Base-by-base conservation (phyloP, 2,113 vertebrate genomes). In the Silurus glanis region DNA sequence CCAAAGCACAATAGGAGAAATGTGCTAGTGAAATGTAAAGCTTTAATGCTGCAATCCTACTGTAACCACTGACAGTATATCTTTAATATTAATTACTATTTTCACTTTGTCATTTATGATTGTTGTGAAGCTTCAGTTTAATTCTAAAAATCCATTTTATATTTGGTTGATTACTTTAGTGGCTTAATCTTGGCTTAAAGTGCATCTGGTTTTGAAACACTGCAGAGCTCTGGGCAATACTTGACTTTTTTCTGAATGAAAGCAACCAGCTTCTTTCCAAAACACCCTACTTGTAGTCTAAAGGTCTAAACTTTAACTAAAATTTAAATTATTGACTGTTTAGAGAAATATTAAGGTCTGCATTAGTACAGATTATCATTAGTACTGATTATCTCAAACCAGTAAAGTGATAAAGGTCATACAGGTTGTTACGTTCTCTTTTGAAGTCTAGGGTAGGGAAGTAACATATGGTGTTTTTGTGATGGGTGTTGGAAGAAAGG, bases 141-240 rank as follows among this genome's bases (percentile, higher is more conserved):
- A 69, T 58, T 83, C 3, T 53, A 62, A 23, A 49, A 28, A 45
- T 67, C 12, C 0, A 17, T 69, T 55, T 83, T 13, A 21, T 21
- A 21, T 37, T 83, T 53, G 47, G 23, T 17, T 76, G 10, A 10
- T 75, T 84, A 58, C 2, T 72, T 83, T 72, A 19, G 28, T 2
- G 2, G 37, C 37, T 37, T 37, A 37, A 37, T 82, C 47, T 82
- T 51, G 6, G 9, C 21, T 62, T 81, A 17, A 83, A 12, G 6
- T 55, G 17, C 82, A n/a, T 74, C 28, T 61, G 67, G 74, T 84
- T 19, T 74, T 56, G 23, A 61, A 17, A 61, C 17, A 74, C 69
- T 71, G 28, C 67, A 45, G 56, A 74, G 56, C 21, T n/a, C 3
- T 75, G 8, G 56, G 10, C 21, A n/a, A 8, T 59, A n/a, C 51